Base-by-base conservation (phyloP, 2,113 vertebrate species). In the Puntigrus tetrazona region DNA sequence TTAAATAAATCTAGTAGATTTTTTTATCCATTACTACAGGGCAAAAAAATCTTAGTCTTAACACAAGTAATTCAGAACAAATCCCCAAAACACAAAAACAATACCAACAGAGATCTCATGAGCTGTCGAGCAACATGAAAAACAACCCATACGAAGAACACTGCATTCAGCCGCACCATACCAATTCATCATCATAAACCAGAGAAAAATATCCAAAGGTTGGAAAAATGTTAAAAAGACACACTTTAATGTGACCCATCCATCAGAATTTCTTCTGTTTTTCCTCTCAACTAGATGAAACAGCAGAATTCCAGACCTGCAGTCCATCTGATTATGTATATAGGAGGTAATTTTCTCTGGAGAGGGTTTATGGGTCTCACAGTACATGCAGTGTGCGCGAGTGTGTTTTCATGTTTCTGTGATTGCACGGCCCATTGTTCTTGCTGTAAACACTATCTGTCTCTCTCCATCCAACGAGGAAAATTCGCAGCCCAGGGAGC, bases 401-500 rank as follows among this genome's bases (percentile, higher is more conserved):
- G 18, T 59, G 57, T 41, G 74, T 36, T 63, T 81, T 77, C 82
- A 84, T 76, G 81, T 43, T 78, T 86, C 80, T 84, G 52, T 38
- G 70, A 78, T 63, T 78, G 70, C 5, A 86, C 9, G 74, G 63
- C 22, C 57, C 78, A 82, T 84, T 86, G 78, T 78, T 57, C 9
- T 27, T 63, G 41, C 82, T 78, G 27, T 86, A 86, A 84, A 86
- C 82, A 88, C 86, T 36, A 81, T 72, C 84, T 55, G 72, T 50
- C 78, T 86, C 61, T 27, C 72, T 61, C 82, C 34, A n/a, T 67
- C 65, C 52, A 36, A 73, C 0, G 5, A 45, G 78, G 67, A 81
- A 65, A 85, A 79, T 55, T 8, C 10, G 20, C 72, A 78, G 45
- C 25, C 25, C 59, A 11, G 36, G 78, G 67, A 52, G 41, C 57